Evolutionary conservation across 2,888 invertebrate genomes (phyloP).

Genomic region (Pyrgus malvae): DNA sequence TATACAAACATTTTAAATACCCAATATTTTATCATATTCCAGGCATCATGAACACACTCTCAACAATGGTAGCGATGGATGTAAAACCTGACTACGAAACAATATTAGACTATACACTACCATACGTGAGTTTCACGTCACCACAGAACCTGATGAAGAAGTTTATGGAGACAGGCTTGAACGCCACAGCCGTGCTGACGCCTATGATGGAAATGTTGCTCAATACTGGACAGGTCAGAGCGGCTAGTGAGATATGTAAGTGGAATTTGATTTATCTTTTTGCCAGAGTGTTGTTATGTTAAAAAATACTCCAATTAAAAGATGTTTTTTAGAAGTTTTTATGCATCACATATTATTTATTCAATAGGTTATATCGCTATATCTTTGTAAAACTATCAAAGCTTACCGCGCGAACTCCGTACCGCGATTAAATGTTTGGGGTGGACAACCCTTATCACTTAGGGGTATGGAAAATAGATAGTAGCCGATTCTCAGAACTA

Average conservation of each 20-base stretch:
- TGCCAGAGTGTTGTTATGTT: no score
- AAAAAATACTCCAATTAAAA: neutral
- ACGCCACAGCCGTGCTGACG: slow-evolving; percentile 58
- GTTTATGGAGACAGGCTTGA: slow-evolving; percentile 66
- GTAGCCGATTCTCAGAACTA: no score
- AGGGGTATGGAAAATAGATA: no score
- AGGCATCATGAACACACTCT: slow-evolving; percentile 79
- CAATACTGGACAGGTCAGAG: slow-evolving; percentile 62
- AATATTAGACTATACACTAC: slow-evolving; percentile 77
- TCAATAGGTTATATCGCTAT: no score
- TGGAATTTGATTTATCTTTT: slow-evolving; percentile 28
- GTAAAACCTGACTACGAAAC: slow-evolving; percentile 83
- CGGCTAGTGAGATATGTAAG: slow-evolving; percentile 77
- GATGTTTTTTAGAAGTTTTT: no score
- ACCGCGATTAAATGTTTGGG: no score
- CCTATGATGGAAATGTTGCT: slow-evolving; percentile 75
- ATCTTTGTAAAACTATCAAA: no score
- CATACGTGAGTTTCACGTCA: slow-evolving; percentile 74
- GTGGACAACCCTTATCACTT: no score
- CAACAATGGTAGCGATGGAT: slow-evolving; percentile 76
- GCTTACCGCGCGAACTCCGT: no score
- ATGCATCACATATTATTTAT: no score
- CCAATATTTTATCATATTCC: no score
- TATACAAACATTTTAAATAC: no score
- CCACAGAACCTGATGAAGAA: slow-evolving; percentile 75